Evolutionary conservation across 2,113 vertebrate genomes (phyloP).

Genomic region (Centropus unirufus): DNA sequence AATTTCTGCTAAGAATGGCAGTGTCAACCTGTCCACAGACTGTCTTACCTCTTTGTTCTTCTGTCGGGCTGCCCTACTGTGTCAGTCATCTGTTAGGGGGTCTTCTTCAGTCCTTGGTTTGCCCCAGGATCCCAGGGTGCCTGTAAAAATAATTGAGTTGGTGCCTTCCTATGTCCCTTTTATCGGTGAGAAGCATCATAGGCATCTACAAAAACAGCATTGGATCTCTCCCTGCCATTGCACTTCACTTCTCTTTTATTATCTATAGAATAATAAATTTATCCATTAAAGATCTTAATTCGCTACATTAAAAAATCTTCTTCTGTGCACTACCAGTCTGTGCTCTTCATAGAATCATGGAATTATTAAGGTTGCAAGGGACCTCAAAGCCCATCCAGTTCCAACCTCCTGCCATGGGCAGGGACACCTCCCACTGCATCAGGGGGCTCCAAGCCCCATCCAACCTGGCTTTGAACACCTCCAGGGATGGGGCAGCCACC

Average conservation of each 20-base stretch:
- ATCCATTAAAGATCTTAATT: not conserved
- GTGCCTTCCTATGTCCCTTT: not conserved
- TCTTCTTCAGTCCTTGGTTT: not conserved
- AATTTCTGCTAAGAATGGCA: not conserved
- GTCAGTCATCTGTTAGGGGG: not conserved
- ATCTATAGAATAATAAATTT: not conserved
- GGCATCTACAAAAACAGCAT: not conserved
- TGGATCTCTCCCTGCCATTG: not conserved
- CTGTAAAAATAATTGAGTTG: not conserved
- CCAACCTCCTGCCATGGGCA: too few species aligned
- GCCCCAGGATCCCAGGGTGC: not conserved
- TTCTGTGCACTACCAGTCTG: fast-evolving
- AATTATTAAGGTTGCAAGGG: too few species aligned
- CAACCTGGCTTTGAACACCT: too few species aligned
- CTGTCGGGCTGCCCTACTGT: not conserved
- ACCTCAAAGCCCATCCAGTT: too few species aligned
- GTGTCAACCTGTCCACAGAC: not conserved
- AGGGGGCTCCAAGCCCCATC: too few species aligned
- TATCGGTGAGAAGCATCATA: not conserved
- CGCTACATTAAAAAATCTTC: not conserved
- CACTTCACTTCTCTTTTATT: not conserved
- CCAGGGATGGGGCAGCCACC: too few species aligned
- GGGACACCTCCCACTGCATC: too few species aligned
- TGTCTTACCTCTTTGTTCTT: not conserved
- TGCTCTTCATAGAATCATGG: too few species aligned